Conservation (phyloP, 2,113 vertebrate species). For the Cyphomyrus discorhynchus region DNA sequence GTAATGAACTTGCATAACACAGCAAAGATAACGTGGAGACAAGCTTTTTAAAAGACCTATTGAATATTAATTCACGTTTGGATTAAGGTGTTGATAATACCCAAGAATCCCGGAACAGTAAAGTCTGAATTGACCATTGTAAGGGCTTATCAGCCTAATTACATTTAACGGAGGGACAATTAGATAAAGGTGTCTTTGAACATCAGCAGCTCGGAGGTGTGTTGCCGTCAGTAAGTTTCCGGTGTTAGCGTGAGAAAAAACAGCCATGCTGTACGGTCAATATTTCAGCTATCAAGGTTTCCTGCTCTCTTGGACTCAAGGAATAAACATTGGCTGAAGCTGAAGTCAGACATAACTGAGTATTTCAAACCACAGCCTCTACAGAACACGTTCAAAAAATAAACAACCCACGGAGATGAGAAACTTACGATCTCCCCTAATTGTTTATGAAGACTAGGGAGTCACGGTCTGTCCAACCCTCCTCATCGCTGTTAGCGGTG, state of each 20-base stretch:
- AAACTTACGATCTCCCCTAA: neutral
- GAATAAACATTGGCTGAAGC: neutral
- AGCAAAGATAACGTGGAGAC: slow-evolving; percentile 36
- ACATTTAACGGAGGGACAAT: slow-evolving; percentile 29
- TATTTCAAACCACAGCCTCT: slow-evolving; percentile 19
- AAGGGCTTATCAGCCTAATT: slow-evolving; percentile 38
- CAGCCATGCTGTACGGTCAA: neutral
- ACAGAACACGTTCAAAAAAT: neutral
- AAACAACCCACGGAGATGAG: neutral
- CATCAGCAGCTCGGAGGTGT: neutral
- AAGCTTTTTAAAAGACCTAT: slow-evolving; percentile 26
- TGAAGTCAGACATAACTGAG: neutral
- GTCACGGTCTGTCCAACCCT: neutral
- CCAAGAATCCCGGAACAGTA: slow-evolving; percentile 14
- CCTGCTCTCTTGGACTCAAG: neutral
- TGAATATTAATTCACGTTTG: slow-evolving; percentile 25
- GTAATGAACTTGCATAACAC: slow-evolving; percentile 19
- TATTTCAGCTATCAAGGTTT: neutral
- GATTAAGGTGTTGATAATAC: slow-evolving; percentile 32
- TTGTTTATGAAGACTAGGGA: neutral
- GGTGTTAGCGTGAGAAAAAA: neutral
- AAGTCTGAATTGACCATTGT: slow-evolving; percentile 23
- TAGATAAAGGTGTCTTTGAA: slow-evolving; percentile 41
- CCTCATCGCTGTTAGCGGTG: neutral
- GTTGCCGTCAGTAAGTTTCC: neutral